These are phyloP conservation scores for Florisuga fusca DNA, from an alignment of 2,797 vertebrate species.

Conservation along the genomic window DNA sequence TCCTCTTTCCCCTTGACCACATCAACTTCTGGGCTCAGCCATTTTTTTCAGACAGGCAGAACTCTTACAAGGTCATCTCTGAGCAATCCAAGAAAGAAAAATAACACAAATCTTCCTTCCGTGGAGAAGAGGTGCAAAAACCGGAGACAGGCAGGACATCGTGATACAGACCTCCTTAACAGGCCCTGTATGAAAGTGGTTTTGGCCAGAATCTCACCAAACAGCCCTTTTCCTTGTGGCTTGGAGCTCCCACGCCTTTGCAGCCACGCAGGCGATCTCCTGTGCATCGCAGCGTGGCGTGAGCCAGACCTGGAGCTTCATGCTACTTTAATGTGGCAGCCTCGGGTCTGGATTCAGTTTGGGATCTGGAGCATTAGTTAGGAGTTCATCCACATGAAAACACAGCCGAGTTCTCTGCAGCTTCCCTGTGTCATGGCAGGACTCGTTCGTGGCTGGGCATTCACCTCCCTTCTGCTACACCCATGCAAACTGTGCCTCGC, in stretches of 20 bases:
- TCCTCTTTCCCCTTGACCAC: neutral
- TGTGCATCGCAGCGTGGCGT: neutral
- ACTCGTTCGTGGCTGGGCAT: fast-evolving
- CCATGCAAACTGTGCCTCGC: conserved; percentile 35
- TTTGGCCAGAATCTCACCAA: conserved; percentile 8
- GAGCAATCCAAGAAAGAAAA: neutral
- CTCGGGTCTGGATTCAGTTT: conserved; percentile 1
- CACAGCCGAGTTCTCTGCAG: fast-evolving
- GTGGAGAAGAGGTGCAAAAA: neutral
- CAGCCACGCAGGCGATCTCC: fast-evolving
- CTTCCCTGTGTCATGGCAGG: neutral
- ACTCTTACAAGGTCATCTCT: neutral
- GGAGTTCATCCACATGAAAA: neutral
- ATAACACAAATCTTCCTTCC: neutral
- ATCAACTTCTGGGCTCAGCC: neutral
- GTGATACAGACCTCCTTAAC: neutral
- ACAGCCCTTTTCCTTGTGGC: neutral
- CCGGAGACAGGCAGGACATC: neutral
- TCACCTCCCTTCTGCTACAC: conserved; percentile 23
- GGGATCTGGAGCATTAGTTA: neutral
- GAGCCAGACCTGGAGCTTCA: neutral
- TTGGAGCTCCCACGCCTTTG: neutral
- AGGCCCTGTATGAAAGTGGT: neutral
- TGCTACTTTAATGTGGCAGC: neutral
- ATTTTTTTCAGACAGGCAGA: neutral